Percentiles rank a stretch among this genome's conserved stretches.
These are phyloP conservation scores for Ceryle rudis DNA, from an alignment of 2,797 vertebrate species.

Conservation along the genomic window DNA sequence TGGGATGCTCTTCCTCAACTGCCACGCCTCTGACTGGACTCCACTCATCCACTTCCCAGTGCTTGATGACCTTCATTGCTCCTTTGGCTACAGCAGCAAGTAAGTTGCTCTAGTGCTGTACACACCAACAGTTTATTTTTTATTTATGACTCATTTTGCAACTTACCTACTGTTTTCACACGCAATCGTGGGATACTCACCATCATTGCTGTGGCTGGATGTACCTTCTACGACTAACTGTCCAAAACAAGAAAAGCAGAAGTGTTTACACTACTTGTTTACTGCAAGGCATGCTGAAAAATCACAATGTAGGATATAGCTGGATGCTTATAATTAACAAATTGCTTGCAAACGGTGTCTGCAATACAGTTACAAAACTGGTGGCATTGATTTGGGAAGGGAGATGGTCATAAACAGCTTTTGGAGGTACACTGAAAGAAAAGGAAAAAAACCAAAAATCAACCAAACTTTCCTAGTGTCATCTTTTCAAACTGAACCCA, in stretches of 20 bases:
- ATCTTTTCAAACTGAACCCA: not conserved
- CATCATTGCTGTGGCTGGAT: not conserved
- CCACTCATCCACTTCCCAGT: not conserved
- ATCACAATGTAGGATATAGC: not conserved
- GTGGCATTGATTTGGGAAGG: not conserved
- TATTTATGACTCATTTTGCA: not conserved
- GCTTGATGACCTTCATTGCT: not conserved
- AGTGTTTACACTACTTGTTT: not conserved
- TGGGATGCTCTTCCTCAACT: not conserved
- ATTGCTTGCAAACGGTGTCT: not conserved
- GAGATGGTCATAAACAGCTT: not conserved
- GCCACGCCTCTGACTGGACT: not conserved
- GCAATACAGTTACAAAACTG: not conserved
- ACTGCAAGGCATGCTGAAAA: not conserved
- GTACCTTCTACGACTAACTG: not conserved
- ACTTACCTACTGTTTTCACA: not conserved
- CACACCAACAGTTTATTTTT: not conserved
- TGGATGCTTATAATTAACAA: not conserved
- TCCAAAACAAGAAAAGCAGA: not conserved
- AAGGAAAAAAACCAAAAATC: not conserved
- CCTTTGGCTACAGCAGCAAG: not conserved
- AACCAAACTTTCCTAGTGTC: not conserved
- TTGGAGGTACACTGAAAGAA: not conserved
- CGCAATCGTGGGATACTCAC: fast-evolving
- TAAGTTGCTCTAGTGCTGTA: not conserved